Evolutionary conservation across 2,888 invertebrate genomes (phyloP).

Genomic region (Embidobia sp.): DNA sequence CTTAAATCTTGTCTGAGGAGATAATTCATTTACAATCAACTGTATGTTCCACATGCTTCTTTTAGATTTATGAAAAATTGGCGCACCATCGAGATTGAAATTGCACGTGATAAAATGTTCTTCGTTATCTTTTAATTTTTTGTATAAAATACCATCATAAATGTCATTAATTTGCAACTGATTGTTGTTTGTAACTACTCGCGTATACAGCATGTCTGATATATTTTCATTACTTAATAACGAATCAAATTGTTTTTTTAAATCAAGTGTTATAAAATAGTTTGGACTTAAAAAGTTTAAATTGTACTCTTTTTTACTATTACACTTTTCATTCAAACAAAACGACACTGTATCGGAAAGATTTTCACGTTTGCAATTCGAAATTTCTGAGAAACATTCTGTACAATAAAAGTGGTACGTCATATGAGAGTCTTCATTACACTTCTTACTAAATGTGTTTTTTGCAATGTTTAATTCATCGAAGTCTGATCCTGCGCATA

Average conservation of each 20-base stretch:
- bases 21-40: constrained; percentile 24
- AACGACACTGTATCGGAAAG: background rate
- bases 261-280: constrained; percentile 26
- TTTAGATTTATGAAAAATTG: constrained; percentile 31
- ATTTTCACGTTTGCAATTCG: constrained; percentile 2
- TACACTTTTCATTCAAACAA: constrained; percentile 18
- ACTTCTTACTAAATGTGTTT: constrained; percentile 23
- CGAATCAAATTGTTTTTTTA: constrained; percentile 10
- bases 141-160: constrained; percentile 23
- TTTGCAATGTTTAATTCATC: constrained; percentile 13
- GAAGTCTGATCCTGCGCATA: constrained; percentile 37
- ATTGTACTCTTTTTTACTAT: constrained; percentile 15
- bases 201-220: constrained; percentile 13
- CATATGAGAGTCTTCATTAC: constrained; percentile 8
- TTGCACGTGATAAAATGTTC: constrained; percentile 30
- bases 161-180: constrained; percentile 5
- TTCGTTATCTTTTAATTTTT: constrained; percentile 13
- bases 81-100: constrained; percentile 36
- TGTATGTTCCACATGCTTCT: constrained; percentile 40
- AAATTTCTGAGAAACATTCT: constrained; percentile 12
- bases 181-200: background rate
- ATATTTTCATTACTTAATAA: constrained; percentile 4
- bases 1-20: constrained; percentile 1
- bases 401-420: constrained; percentile 33
- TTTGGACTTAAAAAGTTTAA: constrained; percentile 21